Percentiles rank a stretch among this genome's conserved stretches.
These are phyloP conservation scores for Chrosomus eos DNA, from an alignment of 2,797 vertebrate species.

Conservation along the genomic window DNA sequence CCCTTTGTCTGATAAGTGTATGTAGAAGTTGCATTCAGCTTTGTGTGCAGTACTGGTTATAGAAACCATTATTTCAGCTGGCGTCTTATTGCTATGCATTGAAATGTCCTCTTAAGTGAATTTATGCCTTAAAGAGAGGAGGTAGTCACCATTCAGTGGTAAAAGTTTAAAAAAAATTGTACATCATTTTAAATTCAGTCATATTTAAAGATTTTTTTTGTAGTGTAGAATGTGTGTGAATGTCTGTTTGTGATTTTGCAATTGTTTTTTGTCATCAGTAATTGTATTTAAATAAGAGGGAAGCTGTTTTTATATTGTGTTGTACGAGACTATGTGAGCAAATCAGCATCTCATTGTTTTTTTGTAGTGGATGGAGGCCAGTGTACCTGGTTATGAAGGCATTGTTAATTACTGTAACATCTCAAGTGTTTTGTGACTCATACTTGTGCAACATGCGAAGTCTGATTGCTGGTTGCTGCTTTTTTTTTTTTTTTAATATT, in stretches of 20 bases:
- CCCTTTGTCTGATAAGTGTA: neutral
- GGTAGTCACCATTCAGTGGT: neutral
- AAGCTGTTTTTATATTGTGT: neutral
- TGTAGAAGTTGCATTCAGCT: neutral
- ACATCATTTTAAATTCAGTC: constrained; percentile 13
- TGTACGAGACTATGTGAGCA: neutral
- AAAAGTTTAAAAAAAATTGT: neutral
- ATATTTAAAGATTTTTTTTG: constrained; percentile 29
- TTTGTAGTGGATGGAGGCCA: neutral
- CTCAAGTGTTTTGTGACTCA: constrained; percentile 24
- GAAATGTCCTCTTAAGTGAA: constrained; percentile 17
- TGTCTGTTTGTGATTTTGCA: neutral
- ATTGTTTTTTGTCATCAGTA: neutral
- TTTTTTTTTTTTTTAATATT: constrained; percentile 2
- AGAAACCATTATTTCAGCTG: neutral
- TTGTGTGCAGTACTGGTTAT: neutral
- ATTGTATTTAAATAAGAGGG: constrained; percentile 18
- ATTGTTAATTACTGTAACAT: constrained; percentile 21
- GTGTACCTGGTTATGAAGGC: neutral
- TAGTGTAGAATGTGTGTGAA: neutral
- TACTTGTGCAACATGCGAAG: constrained; percentile 11
- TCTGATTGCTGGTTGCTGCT: neutral
- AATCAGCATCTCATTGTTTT: neutral
- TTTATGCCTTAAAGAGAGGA: constrained; percentile 30
- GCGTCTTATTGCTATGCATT: constrained; percentile 30